Evolutionary conservation across 2,888 invertebrate genomes (phyloP), one percentile per base, ranked within the genome.

Genomic region (Acrobasis suavella): DNA sequence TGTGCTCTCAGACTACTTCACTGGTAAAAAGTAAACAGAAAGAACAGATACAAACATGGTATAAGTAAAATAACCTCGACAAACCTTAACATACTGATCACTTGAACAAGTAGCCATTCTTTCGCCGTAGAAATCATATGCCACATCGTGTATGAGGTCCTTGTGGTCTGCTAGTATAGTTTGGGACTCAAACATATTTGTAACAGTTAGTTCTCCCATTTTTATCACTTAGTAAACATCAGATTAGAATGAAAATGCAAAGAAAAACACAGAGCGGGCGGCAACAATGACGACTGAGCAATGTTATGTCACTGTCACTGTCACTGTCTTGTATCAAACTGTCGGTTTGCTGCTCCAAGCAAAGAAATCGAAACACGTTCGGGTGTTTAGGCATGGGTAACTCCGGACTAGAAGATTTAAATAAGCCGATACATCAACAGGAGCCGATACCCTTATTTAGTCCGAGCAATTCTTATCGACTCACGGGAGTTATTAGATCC

Each of bases 41-140:
- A 32, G 2, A 32, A 32, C 8, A 32, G 0, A 32, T 32, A 32
- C 2, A 62, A 56, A 61, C 49, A 42, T 60, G 38, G 39, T 50
- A 50, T 37, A 16, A 37, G 3, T 22, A 22, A 38, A 64, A 54
- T 54, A 46, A 49, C n/a, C 51, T 60, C 54, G 39, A 68, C 64
- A 59, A 52, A 96, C 98, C 94, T 99, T 99, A 1, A 99, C 98
- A 75, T 96, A 98, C 85, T 99, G 99, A 89, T 99, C 99, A 82
- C 98, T 98, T 37, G 99, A 99, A 86, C 99, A 99, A 70, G 99
- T 99, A 37, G 99, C 99, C 97, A 99, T 98, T 80, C 99, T 94
- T 76, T 96, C 96, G 0, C 99, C 99, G 84, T 99, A 98, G 85
- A 97, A 99, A 89, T 99, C 99, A 81, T 98, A 99, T 0, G 98